phyloP scores from a whole-genome alignment of 2,113 vertebrate species.

The Burhinus bistriatus region DNA sequence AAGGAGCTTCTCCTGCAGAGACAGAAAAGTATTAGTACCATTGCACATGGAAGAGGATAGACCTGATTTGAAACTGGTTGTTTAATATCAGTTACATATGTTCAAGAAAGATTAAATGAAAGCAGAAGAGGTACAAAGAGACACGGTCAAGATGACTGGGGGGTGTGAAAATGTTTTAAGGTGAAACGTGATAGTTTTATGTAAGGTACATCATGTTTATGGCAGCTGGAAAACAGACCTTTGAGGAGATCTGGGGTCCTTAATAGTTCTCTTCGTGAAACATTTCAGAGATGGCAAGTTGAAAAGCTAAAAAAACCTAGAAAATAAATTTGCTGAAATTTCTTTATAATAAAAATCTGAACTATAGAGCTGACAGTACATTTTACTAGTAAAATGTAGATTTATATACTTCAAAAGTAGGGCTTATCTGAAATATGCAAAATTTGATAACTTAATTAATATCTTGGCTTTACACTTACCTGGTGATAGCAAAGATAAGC shows the following conservation, averaged over 20 bases:
- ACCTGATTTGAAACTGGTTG: not conserved
- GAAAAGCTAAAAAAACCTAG: not conserved
- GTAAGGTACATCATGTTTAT: not conserved
- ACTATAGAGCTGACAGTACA: not conserved
- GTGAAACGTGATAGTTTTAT: not conserved
- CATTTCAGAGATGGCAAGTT: not conserved
- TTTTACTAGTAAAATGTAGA: not conserved
- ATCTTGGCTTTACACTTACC: not conserved
- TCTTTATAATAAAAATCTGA: not conserved
- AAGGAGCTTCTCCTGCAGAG: not conserved
- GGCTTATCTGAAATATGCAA: not conserved
- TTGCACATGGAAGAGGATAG: not conserved
- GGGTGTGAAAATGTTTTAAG: not conserved
- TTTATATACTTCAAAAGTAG: not conserved
- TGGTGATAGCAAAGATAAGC: not conserved
- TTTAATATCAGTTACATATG: not conserved
- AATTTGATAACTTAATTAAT: not conserved
- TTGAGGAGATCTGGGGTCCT: not conserved
- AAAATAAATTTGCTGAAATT: not conserved
- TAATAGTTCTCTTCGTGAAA: not conserved
- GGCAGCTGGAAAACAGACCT: not conserved
- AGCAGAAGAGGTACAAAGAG: not conserved
- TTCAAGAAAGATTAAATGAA: not conserved
- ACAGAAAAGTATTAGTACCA: not conserved
- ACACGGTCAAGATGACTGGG: fast-evolving